phyloP scores from a whole-genome alignment of 2,797 vertebrate genomes.

The Siniperca undulata region DNA sequence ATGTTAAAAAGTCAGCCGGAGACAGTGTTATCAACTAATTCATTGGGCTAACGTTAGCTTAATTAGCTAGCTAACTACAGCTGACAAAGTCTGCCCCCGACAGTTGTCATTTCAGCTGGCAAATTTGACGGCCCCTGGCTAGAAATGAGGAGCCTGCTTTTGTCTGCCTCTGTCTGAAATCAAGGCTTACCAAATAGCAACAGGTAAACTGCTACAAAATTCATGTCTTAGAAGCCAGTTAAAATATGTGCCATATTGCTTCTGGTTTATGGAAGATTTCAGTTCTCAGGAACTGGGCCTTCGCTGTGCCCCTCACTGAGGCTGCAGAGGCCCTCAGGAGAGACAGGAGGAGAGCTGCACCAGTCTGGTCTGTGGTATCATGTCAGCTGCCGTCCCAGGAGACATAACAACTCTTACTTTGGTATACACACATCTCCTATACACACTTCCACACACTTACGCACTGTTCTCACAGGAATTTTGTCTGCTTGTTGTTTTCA shows the following conservation, averaged over 20 bases:
- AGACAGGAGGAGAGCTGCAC: constrained; percentile 44
- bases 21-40: background rate
- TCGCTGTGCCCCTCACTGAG: constrained; percentile 38
- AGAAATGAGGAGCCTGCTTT: background rate
- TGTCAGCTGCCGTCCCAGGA: constrained; percentile 74
- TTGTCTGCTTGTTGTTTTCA: constrained; percentile 1
- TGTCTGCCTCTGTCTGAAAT: too few relatives aligned
- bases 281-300: constrained; percentile 35
- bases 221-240: background rate
- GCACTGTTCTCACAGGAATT: constrained; percentile 47
- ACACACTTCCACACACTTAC: constrained; percentile 12
- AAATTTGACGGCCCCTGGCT: background rate
- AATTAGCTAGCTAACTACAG: background rate
- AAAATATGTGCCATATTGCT: constrained; percentile 11
- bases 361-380: constrained; percentile 79
- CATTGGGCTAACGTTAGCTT: background rate
- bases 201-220: background rate
- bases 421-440: constrained; percentile 36
- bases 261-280: constrained; percentile 23
- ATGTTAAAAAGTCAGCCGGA: background rate
- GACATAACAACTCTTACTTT: constrained; percentile 68
- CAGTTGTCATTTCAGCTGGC: background rate
- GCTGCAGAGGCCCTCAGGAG: constrained; percentile 61
- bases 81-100: background rate
- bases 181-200: background rate